phyloP scores from a whole-genome alignment of 1,140 invertebrate species.

The Panulirus ornatus region DNA sequence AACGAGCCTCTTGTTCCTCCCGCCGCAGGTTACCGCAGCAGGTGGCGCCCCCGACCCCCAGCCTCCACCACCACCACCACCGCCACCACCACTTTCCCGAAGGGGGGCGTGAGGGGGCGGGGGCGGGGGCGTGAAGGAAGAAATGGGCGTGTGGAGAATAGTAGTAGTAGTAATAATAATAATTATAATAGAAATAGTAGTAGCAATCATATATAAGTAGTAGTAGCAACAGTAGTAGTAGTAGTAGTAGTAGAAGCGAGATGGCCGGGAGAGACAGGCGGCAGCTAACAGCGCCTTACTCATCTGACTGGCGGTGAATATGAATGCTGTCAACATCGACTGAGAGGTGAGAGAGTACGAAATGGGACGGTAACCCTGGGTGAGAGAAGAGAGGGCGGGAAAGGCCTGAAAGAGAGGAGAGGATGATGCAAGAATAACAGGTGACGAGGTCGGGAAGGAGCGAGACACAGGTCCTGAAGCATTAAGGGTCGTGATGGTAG shows the following conservation, averaged over 20 bases:
- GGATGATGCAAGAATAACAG: not conserved
- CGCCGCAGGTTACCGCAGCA: constrained; percentile 34
- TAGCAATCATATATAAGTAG: not conserved
- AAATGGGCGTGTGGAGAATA: too few species aligned
- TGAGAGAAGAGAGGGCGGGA: not conserved
- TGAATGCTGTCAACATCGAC: too few species aligned
- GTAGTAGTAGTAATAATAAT: not conserved
- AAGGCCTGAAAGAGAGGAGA: not conserved
- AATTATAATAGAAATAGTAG: not conserved
- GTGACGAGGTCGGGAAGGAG: not conserved
- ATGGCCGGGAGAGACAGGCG: not conserved
- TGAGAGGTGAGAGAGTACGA: too few species aligned
- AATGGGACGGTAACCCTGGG: too few species aligned
- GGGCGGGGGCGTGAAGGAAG: too few species aligned
- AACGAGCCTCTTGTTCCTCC: constrained; percentile 26
- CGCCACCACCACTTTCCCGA: not conserved
- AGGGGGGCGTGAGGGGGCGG: not conserved
- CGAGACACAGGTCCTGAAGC: not conserved
- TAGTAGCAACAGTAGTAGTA: not conserved
- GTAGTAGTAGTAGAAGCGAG: not conserved
- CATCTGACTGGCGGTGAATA: too few species aligned
- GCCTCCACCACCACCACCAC: not conserved
- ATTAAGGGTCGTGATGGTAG: not conserved
- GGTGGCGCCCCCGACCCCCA: not conserved
- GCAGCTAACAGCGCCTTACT: not conserved